Conservation (phyloP, 2,888 invertebrate species). For the Pristionchus mayeri region DNA sequence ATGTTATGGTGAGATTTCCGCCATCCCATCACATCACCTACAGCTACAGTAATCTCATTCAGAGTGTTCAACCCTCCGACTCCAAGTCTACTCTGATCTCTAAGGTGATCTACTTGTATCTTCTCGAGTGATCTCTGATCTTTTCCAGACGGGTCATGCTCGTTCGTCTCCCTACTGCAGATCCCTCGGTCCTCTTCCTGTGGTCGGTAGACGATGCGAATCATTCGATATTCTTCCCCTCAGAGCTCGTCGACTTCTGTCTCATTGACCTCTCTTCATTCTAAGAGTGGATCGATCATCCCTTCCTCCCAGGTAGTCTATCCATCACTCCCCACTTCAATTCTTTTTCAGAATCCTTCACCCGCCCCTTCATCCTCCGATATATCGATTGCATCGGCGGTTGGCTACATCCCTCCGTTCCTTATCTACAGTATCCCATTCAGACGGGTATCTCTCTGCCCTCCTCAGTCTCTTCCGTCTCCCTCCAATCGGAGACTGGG, state of each 20-base stretch:
- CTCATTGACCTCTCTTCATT: slow-evolving; percentile 13
- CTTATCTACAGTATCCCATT: background rate
- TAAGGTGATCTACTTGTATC: background rate
- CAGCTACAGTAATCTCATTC: background rate
- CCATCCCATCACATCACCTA: background rate
- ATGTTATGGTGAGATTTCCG: slow-evolving; percentile 5
- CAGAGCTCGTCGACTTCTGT: slow-evolving; percentile 8
- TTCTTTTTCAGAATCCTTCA: background rate
- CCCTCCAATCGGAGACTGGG: slow-evolving; percentile 24
- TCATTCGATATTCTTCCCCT: background rate
- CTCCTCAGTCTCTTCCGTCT: background rate
- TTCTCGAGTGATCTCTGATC: background rate
- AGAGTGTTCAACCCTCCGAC: slow-evolving; percentile 13
- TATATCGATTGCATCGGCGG: slow-evolving; percentile 19
- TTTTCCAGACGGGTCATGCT: background rate
- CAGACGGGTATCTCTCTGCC: slow-evolving; percentile 18
- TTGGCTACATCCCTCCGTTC: background rate
- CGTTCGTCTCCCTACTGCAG: background rate
- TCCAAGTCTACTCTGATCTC: slow-evolving; percentile 19
- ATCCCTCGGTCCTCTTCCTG: background rate
- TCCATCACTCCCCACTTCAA: background rate
- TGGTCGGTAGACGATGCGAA: background rate
- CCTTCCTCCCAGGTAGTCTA: slow-evolving; percentile 1
- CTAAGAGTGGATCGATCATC: background rate
- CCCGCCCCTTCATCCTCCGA: background rate